Percentiles rank a stretch among this genome's conserved stretches.
These are phyloP conservation scores for Gavia stellata DNA, from an alignment of 2,113 vertebrate genomes.

Conservation along the genomic window DNA sequence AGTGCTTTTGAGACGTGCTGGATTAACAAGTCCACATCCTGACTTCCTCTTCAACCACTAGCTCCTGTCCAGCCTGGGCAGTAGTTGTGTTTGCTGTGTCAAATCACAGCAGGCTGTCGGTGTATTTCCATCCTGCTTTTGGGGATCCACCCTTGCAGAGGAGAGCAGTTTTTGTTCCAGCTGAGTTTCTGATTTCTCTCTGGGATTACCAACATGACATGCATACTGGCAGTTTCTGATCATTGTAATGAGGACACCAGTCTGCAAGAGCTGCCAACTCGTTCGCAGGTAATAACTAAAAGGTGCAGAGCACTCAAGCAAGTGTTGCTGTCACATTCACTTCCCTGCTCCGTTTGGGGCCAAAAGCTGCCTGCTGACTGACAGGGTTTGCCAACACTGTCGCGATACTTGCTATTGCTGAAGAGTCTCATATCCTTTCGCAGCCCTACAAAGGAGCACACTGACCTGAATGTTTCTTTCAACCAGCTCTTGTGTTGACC, in stretches of 20 bases:
- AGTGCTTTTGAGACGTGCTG: background rate
- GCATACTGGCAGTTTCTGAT: background rate
- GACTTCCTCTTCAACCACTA: background rate
- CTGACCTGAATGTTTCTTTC: background rate
- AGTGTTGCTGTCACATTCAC: background rate
- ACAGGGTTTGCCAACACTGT: background rate
- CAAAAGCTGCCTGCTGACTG: background rate
- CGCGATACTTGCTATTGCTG: rapidly evolving
- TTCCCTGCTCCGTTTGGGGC: background rate
- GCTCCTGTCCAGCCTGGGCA: background rate
- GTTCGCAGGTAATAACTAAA: background rate
- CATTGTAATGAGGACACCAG: background rate
- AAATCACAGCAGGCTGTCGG: background rate
- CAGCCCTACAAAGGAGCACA: background rate
- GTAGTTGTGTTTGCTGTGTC: background rate
- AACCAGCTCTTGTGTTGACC: background rate
- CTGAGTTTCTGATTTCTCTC: background rate
- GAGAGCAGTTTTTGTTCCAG: background rate
- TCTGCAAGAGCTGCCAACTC: background rate
- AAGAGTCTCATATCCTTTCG: background rate
- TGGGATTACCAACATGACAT: rapidly evolving
- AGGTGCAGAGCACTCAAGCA: background rate
- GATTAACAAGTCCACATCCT: background rate
- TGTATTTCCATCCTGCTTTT: background rate
- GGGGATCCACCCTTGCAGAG: background rate